Evolutionary conservation across 2,888 invertebrate species (phyloP), one percentile per base, ranked within the genome.

Genomic region (Lasiommata megera): DNA sequence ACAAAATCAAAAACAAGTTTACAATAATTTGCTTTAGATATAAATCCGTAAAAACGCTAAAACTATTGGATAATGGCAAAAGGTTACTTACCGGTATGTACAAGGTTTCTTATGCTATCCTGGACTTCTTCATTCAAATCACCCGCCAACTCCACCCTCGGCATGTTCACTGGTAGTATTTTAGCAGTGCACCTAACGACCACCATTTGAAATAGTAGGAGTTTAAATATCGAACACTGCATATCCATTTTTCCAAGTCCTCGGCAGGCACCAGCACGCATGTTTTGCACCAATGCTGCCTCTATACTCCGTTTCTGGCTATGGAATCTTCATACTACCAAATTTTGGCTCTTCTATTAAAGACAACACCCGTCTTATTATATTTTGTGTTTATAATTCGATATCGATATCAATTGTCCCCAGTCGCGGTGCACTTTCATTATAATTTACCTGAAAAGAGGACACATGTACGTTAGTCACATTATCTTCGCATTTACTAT

Each of bases 341-440:
- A 61, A 60, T 59, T 55, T 54, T 48, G 51, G 55, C 54, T 46
- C 54, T 54, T 56, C 31, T 44, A 50, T 58, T 41, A 23, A 50
- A 41, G 28, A 36, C 34, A 36, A 37, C 23, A 52, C 34, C 18
- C n/a, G 31, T 38, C 48, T 43, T 61, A 61, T 54, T 68, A 71
- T 61, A 75, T 69, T 82, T 86, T 88, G 65, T 88, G 87, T 72
- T 87, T 88, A 73, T 86, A 88, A 73, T 88, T 87, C 36, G 86
- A 84, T 75, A 82, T 80, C 64, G 82, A 80, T 74, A 81, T 74
- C 73, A 77, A 77, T 66, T 75, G 77, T 72, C 76, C 74, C 63
- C 77, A 76, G 70, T 76, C 74, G 70, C 76, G 77, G 63, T 77
- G 73, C 62, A 77, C 74, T 82, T 73, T 80, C 89, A 90, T 89